phyloP scores from a whole-genome alignment of 2,888 invertebrate genomes.

The Chesias legatella region DNA sequence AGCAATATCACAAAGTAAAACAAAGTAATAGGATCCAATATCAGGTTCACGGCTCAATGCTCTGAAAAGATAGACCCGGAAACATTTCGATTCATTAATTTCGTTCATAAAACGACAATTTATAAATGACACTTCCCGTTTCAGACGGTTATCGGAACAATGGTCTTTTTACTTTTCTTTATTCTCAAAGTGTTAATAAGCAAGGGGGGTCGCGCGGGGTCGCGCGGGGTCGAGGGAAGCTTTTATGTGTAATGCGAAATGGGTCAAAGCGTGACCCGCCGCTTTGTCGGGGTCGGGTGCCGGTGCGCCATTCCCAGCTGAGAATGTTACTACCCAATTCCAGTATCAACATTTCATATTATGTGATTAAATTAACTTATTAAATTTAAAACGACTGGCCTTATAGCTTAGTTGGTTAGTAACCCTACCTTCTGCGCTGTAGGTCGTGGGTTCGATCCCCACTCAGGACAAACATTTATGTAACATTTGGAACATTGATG shows the following conservation, averaged over 20 bases:
- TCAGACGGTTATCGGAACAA: slow-evolving; percentile 3
- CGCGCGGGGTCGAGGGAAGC: background rate
- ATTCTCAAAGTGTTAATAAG: slow-evolving; percentile 14
- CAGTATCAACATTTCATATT: no score
- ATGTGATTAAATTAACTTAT: no score
- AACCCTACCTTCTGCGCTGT: no score
- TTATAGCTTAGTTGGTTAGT: no score
- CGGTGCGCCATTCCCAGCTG: no score
- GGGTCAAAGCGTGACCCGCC: slow-evolving; percentile 22
- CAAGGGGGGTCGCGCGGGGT: background rate
- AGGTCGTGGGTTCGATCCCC: no score
- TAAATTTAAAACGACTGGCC: no score
- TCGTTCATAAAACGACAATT: slow-evolving; percentile 4
- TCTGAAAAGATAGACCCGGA: slow-evolving; percentile 3
- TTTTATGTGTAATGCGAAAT: slow-evolving; percentile 18
- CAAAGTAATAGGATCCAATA: no score
- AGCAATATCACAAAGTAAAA: background rate
- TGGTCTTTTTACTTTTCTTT: slow-evolving; percentile 7
- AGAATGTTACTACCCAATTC: no score
- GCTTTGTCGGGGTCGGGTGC: slow-evolving; percentile 12
- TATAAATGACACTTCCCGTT: slow-evolving; percentile 11
- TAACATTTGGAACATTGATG: no score
- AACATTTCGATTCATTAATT: slow-evolving; percentile 3
- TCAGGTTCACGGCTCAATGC: background rate
- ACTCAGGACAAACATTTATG: no score